Percentiles rank a stretch among this genome's conserved stretches.
phyloP scores from a whole-genome alignment of 2,797 vertebrate species.

The Acanthornis magna region DNA sequence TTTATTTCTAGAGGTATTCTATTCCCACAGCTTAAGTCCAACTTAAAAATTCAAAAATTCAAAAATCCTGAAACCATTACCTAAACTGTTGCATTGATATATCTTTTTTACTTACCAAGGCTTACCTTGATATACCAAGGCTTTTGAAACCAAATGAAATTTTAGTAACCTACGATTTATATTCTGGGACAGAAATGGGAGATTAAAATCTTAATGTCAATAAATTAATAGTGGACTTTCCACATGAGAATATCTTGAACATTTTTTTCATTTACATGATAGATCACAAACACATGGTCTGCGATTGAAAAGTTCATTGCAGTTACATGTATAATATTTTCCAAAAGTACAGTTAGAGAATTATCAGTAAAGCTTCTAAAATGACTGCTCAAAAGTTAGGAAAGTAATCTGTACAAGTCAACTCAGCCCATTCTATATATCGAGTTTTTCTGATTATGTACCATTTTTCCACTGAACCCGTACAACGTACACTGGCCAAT shows the following conservation, averaged over 20 bases:
- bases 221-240: background rate
- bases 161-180: background rate
- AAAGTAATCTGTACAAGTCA: background rate
- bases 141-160: background rate
- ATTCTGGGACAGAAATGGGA: background rate
- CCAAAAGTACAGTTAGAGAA: background rate
- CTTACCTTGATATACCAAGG: background rate
- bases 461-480: background rate
- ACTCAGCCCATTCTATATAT: background rate
- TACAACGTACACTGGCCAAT: background rate
- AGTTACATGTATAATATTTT: background rate
- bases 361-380: background rate
- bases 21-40: background rate
- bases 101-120: background rate
- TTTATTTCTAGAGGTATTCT: background rate
- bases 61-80: background rate
- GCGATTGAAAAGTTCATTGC: background rate
- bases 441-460: background rate
- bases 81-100: background rate
- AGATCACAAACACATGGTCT: background rate
- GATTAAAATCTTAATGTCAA: background rate
- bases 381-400: background rate
- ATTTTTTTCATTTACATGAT: background rate
- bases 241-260: background rate
- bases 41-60: background rate